Percentiles rank a stretch among this genome's conserved stretches.
Evolutionary conservation across 2,888 invertebrate genomes (phyloP).

Genomic region (Trachelus troglodyta): DNA sequence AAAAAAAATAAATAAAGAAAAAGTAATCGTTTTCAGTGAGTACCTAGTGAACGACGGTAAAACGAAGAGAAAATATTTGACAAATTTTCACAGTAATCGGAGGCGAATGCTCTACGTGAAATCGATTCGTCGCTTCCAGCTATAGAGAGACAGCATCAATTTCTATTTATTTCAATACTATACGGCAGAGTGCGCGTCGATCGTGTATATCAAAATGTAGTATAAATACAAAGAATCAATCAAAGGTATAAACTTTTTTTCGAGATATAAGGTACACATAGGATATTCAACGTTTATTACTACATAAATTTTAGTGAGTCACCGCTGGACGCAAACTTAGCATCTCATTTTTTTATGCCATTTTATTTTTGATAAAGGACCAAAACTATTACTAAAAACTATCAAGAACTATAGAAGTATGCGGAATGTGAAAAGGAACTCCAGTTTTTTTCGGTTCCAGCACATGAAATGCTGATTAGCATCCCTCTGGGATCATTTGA

Average conservation of each 20-base stretch:
- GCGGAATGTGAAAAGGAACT: too few relatives aligned
- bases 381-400: too few relatives aligned
- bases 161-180: not conserved
- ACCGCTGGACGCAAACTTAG: too few relatives aligned
- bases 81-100: not conserved
- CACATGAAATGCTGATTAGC: not conserved
- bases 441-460: too few relatives aligned
- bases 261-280: not conserved
- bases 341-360: too few relatives aligned
- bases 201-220: not conserved
- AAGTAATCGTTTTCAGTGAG: not conserved
- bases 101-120: not conserved
- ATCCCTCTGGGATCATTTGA: constrained; percentile 12
- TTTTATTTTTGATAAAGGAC: too few relatives aligned
- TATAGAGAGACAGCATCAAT: not conserved
- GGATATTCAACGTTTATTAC: constrained; percentile 20
- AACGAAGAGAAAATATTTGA: not conserved
- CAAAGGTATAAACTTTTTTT: not conserved
- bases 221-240: not conserved
- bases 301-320: not conserved
- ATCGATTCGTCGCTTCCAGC: not conserved
- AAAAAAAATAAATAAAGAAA: not conserved
- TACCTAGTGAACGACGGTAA: not conserved
- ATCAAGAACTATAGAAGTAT: too few relatives aligned
- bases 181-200: not conserved